These are phyloP conservation scores for Solenopsis fugax DNA, from an alignment of 1,140 invertebrate genomes.

Conservation along the genomic window DNA sequence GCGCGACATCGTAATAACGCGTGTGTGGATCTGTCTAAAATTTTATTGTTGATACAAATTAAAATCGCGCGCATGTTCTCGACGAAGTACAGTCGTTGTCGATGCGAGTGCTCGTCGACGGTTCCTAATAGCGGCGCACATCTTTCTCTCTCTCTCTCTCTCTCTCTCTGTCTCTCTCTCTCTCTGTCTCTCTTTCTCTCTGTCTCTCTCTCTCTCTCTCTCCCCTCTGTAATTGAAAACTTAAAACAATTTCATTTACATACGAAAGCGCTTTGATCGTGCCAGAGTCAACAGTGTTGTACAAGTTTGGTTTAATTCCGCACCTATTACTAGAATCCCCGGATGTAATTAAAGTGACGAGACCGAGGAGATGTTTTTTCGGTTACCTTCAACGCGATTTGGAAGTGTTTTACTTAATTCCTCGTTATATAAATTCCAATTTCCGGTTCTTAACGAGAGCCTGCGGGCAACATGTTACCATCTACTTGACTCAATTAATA, in stretches of 20 bases:
- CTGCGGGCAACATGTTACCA: not conserved
- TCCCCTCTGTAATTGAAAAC: conserved; percentile 37
- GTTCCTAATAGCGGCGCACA: not conserved
- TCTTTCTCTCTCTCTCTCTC: not conserved
- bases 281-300: conserved; percentile 47
- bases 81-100: not conserved
- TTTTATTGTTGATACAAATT: conserved; percentile 8
- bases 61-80: not conserved
- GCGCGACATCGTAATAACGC: not conserved
- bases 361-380: conserved; percentile 9
- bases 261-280: conserved; percentile 57
- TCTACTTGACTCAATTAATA: not conserved
- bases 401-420: conserved; percentile 33
- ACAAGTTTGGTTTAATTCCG: conserved; percentile 40
- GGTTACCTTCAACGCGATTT: conserved; percentile 24
- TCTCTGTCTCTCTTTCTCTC: not conserved
- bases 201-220: no score
- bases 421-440: conserved; percentile 17
- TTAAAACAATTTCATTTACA: conserved; percentile 54
- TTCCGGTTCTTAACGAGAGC: not conserved
- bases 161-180: conserved; percentile 11
- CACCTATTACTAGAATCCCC: conserved; percentile 44
- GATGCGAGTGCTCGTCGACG: no score
- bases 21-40: not conserved
- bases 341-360: conserved; percentile 50